These are phyloP conservation scores for Hydrolagus affinis DNA, from an alignment of 2,113 vertebrate species.

Conservation along the genomic window DNA sequence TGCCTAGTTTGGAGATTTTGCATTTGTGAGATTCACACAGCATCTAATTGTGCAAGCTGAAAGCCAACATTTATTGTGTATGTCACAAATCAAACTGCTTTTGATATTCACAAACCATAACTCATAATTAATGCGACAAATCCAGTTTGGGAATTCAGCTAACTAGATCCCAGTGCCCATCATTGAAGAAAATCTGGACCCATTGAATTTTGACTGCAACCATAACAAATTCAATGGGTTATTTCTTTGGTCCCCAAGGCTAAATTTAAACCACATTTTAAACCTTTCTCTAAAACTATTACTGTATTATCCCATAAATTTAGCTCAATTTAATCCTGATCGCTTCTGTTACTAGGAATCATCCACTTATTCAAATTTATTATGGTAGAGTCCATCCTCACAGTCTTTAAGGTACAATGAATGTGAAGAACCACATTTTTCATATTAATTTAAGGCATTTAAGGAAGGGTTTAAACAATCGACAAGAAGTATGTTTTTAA, in stretches of 20 bases:
- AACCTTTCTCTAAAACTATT: background rate
- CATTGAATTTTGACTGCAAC: background rate
- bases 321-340: background rate
- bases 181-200: background rate
- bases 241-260: background rate
- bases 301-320: too few relatives aligned
- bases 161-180: too few relatives aligned
- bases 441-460: background rate
- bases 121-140: too few relatives aligned
- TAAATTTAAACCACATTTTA: background rate
- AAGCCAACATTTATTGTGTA: too few relatives aligned
- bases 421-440: background rate
- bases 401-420: background rate
- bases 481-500: background rate
- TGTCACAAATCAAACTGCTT: too few relatives aligned
- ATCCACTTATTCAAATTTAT: background rate
- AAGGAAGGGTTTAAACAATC: background rate
- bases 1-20: too few relatives aligned
- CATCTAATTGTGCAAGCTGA: too few relatives aligned
- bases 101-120: too few relatives aligned
- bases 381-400: background rate
- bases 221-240: background rate
- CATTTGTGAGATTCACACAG: too few relatives aligned
- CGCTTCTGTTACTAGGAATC: background rate
- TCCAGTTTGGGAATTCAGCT: too few relatives aligned